A percentile compares a stretch with the other conserved stretches of the same genome.
Evolutionary conservation across 2,888 invertebrate genomes (phyloP).

Genomic region (Lottia scabra): DNA sequence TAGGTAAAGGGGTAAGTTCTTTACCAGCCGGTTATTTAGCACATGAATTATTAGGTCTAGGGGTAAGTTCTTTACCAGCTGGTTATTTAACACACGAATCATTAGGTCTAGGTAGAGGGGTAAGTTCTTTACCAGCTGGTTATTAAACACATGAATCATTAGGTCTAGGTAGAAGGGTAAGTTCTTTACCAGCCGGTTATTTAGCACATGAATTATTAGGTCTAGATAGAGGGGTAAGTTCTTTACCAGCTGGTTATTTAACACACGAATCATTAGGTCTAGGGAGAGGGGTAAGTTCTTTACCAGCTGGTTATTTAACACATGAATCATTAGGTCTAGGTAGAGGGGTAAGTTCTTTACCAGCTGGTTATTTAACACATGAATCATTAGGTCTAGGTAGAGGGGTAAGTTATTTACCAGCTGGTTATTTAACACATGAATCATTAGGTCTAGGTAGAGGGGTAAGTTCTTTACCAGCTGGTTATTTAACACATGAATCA

Average conservation of each 20-base stretch:
- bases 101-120: too few species aligned
- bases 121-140: slow-evolving; percentile 85
- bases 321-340: too few species aligned
- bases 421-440: slow-evolving; percentile 90
- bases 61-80: slow-evolving; percentile 72
- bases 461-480: slow-evolving; percentile 87
- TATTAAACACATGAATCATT: slow-evolving; percentile 91
- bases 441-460: slow-evolving; percentile 92
- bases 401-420: slow-evolving; percentile 88
- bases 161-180: slow-evolving; percentile 85
- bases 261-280: slow-evolving; percentile 89
- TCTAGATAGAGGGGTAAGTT: too few species aligned
- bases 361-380: slow-evolving; percentile 59
- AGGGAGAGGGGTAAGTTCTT: slow-evolving; percentile 78
- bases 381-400: slow-evolving; percentile 77
- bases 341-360: slow-evolving; percentile 70
- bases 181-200: slow-evolving; percentile 17
- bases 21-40: slow-evolving; percentile 90
- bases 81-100: slow-evolving; percentile 92
- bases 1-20: slow-evolving; percentile 91
- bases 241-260: slow-evolving; percentile 82
- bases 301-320: too few species aligned
- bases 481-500: slow-evolving; percentile 90
- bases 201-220: slow-evolving; percentile 74
- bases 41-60: slow-evolving; percentile 88